phyloP scores from a whole-genome alignment of 2,888 invertebrate genomes.

The Strigamia maritima region DNA sequence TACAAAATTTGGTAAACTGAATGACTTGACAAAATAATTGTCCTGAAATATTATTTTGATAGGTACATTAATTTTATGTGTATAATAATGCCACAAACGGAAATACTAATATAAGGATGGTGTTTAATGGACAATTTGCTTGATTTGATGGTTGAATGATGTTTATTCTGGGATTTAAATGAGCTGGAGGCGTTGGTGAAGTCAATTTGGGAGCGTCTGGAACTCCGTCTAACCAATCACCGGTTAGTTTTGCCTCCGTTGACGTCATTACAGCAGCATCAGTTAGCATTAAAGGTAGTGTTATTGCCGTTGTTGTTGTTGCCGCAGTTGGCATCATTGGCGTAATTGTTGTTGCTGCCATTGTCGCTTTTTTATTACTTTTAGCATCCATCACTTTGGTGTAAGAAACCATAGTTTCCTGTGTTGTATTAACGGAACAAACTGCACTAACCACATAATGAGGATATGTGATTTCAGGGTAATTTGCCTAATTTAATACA shows the following conservation, averaged over 20 bases:
- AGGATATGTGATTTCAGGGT: slow-evolving; percentile 3
- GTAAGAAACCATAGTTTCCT: slow-evolving; percentile 15
- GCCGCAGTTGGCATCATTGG: neutral
- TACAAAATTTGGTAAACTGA: neutral
- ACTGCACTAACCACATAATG: slow-evolving; percentile 14
- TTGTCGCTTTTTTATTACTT: neutral
- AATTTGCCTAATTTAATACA: neutral
- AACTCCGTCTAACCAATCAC: neutral
- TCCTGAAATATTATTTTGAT: neutral
- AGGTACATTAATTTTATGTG: neutral
- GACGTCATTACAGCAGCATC: neutral
- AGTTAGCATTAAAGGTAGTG: neutral
- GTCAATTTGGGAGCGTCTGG: neutral
- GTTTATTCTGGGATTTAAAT: neutral
- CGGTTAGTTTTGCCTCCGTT: neutral
- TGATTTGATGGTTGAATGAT: neutral
- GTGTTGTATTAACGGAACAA: slow-evolving; percentile 20
- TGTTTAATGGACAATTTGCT: neutral
- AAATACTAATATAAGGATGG: neutral
- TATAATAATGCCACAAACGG: neutral
- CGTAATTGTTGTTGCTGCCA: neutral
- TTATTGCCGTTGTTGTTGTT: neutral
- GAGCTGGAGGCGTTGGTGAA: neutral
- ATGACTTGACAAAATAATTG: neutral
- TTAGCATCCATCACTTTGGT: slow-evolving; percentile 24